Conservation (phyloP, 2,113 vertebrate genomes). For the Laticauda colubrina region DNA sequence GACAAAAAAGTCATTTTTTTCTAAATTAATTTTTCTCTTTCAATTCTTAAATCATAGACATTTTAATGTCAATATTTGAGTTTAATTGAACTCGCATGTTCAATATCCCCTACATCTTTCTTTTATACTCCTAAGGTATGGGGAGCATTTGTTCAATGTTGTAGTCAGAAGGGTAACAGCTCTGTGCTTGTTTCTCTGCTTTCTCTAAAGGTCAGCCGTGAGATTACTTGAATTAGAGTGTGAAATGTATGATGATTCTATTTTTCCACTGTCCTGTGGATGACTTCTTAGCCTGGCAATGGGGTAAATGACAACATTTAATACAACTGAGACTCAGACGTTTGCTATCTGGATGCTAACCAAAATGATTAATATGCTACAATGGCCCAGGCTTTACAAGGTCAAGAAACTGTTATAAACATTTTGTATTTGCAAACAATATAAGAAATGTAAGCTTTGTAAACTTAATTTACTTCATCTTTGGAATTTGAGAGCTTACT, state of each 20-base stretch:
- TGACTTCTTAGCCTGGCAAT: slow-evolving; percentile 29
- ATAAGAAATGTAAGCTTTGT: background rate
- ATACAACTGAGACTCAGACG: slow-evolving; percentile 29
- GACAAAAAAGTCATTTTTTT: background rate
- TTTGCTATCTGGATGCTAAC: slow-evolving; percentile 42
- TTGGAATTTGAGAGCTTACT: slow-evolving; percentile 23
- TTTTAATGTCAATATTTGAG: background rate
- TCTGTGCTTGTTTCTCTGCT: background rate
- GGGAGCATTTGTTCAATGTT: background rate
- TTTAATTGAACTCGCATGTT: background rate
- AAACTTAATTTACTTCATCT: slow-evolving; percentile 26
- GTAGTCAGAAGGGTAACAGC: background rate
- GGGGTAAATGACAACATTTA: slow-evolving; percentile 13
- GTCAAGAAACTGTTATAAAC: slow-evolving; percentile 20
- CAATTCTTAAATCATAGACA: background rate
- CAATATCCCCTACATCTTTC: background rate
- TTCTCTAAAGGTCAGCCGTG: slow-evolving; percentile 3
- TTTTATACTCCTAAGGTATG: background rate
- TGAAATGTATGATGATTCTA: background rate
- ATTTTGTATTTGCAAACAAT: slow-evolving; percentile 22
- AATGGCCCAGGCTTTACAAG: slow-evolving; percentile 35
- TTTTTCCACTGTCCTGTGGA: slow-evolving; percentile 12
- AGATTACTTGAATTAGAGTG: slow-evolving; percentile 30
- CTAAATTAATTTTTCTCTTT: background rate
- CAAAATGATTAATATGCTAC: slow-evolving; percentile 31